These are phyloP conservation scores for Saccostrea cuccullata DNA, from an alignment of 1,140 invertebrate genomes.

Conservation along the genomic window DNA sequence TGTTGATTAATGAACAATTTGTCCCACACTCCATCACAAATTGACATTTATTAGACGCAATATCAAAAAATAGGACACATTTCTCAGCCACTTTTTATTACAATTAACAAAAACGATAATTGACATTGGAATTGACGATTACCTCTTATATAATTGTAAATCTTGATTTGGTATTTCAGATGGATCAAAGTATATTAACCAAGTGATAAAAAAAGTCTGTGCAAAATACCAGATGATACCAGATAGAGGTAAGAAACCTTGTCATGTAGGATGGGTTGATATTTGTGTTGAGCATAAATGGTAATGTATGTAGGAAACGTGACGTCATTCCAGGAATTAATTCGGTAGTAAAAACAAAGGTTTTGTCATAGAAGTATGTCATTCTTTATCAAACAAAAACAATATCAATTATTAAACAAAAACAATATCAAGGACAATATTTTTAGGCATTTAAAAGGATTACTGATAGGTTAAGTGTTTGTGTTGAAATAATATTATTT, in stretches of 20 bases:
- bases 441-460: not conserved
- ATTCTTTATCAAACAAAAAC: constrained; percentile 9
- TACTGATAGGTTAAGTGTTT: not conserved
- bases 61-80: constrained; percentile 22
- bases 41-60: constrained; percentile 34
- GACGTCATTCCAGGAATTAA: constrained; percentile 12
- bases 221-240: too few relatives aligned
- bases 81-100: not conserved
- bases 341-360: not conserved
- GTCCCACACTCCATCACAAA: not conserved
- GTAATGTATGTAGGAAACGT: constrained; percentile 2
- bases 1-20: constrained; percentile 21
- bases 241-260: too few relatives aligned
- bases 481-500: not conserved
- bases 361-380: not conserved
- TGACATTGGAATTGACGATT: too few relatives aligned
- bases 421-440: not conserved
- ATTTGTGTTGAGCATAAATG: not conserved
- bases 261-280: not conserved
- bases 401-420: not conserved
- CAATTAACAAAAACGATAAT: not conserved
- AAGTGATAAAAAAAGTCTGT: too few relatives aligned
- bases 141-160: too few relatives aligned
- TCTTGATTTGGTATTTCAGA: too few relatives aligned
- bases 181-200: too few relatives aligned